Conservation (phyloP, 2,797 vertebrate species). For the Lepilemur septentrionalis region DNA sequence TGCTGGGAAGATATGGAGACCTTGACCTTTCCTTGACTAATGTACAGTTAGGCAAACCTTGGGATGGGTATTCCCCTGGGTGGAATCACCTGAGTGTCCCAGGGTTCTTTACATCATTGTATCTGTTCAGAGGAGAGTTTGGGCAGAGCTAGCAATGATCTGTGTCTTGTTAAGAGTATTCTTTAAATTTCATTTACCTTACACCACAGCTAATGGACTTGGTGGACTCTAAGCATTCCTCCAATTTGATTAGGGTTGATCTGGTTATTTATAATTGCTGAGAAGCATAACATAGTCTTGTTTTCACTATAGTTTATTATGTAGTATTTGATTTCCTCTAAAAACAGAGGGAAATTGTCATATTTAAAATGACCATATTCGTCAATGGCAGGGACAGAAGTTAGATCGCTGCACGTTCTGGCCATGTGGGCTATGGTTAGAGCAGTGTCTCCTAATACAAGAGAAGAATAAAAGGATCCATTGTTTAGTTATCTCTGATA, state of each 20-base stretch:
- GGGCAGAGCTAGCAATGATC: neutral
- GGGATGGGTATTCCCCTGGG: neutral
- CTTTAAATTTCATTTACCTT: constrained; percentile 47
- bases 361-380: constrained; percentile 57
- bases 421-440: neutral
- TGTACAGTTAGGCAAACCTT: neutral
- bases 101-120: neutral
- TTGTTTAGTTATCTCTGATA: constrained; percentile 48
- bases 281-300: constrained; percentile 51
- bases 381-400: constrained; percentile 41
- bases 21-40: neutral
- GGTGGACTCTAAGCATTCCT: constrained; percentile 31
- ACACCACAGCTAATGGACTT: constrained; percentile 29
- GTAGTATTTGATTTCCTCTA: constrained; percentile 71
- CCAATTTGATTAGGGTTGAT: constrained; percentile 56
- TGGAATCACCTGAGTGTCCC: neutral
- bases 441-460: constrained; percentile 16
- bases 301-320: constrained; percentile 53
- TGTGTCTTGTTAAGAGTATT: neutral
- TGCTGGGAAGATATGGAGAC: neutral
- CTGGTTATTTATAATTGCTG: constrained; percentile 67
- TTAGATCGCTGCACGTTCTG: constrained; percentile 45
- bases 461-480: constrained; percentile 44
- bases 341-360: constrained; percentile 64
- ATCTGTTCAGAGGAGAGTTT: neutral